phyloP scores from a whole-genome alignment of 2,888 invertebrate genomes.

The Sesamia inferens region DNA sequence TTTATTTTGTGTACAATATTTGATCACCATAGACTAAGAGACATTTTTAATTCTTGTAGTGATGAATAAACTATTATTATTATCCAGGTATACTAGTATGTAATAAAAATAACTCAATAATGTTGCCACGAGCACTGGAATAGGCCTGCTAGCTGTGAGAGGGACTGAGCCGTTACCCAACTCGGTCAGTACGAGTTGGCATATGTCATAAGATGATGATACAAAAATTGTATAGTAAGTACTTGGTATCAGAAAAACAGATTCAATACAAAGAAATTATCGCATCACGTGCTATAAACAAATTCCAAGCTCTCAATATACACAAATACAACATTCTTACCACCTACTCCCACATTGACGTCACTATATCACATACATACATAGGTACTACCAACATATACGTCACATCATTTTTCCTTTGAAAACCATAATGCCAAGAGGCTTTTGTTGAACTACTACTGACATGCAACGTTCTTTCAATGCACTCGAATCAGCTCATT shows the following conservation, averaged over 20 bases:
- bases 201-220: not conserved
- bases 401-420: constrained; percentile 75
- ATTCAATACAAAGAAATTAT: not conserved
- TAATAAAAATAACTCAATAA: too few species aligned
- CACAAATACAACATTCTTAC: constrained; percentile 7
- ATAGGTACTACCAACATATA: constrained; percentile 17
- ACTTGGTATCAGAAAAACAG: not conserved
- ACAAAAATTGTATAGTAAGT: not conserved
- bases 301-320: not conserved
- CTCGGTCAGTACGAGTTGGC: not conserved
- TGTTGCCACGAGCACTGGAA: not conserved
- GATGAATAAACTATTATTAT: too few species aligned
- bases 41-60: too few species aligned
- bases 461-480: constrained; percentile 71
- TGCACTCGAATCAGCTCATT: constrained; percentile 82
- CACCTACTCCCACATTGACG: constrained; percentile 43
- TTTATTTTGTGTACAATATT: not conserved
- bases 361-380: constrained; percentile 29
- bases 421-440: constrained; percentile 74
- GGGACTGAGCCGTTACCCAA: not conserved
- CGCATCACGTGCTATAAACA: not conserved
- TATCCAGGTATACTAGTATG: too few species aligned
- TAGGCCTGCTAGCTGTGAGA: not conserved
- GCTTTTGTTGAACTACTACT: constrained; percentile 69
- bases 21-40: too few species aligned